Percentiles rank a stretch among this genome's conserved stretches.
Conservation (phyloP, 2,888 invertebrate species). For the Orthonevra nobilis region DNA sequence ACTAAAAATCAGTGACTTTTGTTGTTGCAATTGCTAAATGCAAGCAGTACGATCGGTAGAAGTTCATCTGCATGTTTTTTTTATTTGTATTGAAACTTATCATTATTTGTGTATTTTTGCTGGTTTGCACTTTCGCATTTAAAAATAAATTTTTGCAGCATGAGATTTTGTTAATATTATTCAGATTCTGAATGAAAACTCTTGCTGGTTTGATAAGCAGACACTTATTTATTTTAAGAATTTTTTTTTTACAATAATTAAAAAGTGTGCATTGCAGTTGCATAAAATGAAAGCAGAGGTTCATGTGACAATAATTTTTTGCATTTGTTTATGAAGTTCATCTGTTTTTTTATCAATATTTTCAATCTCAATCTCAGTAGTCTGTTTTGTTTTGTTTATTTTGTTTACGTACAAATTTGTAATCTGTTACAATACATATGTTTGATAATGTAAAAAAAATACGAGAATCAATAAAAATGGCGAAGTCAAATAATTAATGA, state of each 20-base stretch:
- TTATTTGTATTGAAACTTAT: slow-evolving; percentile 30
- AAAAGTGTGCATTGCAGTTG: slow-evolving; percentile 29
- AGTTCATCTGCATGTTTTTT: not conserved
- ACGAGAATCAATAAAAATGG: too few relatives aligned
- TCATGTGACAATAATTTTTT: not conserved
- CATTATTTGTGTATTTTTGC: slow-evolving; percentile 35
- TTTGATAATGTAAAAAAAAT: too few relatives aligned
- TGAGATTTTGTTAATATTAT: slow-evolving; percentile 52
- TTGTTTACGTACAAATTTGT: too few relatives aligned
- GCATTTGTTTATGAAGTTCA: not conserved
- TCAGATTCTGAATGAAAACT: slow-evolving; percentile 51
- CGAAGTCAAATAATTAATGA: too few relatives aligned
- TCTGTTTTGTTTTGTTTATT: not conserved
- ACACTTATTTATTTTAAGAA: too few relatives aligned
- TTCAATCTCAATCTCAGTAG: slow-evolving; percentile 5
- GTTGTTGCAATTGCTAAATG: slow-evolving; percentile 12
- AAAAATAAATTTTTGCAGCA: slow-evolving; percentile 53
- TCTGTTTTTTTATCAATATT: not conserved
- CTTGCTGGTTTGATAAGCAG: slow-evolving; percentile 52
- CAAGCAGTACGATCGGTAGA: slow-evolving; percentile 10
- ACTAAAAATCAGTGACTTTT: slow-evolving; percentile 8
- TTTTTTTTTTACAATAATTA: too few relatives aligned
- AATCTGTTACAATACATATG: too few relatives aligned
- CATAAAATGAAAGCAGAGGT: slow-evolving; percentile 31
- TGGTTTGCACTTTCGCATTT: slow-evolving; percentile 55